Conservation (phyloP, 1,140 invertebrate species). For the Hetaerina americana region DNA sequence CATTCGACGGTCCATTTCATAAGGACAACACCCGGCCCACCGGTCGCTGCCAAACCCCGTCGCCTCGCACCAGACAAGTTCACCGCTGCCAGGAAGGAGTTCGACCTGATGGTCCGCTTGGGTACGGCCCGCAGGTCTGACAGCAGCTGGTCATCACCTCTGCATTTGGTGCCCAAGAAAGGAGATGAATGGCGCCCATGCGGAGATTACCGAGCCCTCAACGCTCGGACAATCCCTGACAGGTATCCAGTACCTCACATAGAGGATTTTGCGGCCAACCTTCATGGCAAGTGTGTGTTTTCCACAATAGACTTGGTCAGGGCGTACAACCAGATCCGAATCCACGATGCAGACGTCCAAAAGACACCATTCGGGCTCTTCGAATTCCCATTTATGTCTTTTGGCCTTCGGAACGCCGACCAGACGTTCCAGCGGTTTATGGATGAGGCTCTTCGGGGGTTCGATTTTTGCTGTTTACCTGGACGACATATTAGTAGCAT, state of each 20-base stretch:
- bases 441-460: constrained; percentile 26
- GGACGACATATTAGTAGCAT: constrained; percentile 26
- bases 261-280: constrained; percentile 22
- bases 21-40: constrained; percentile 19
- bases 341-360: constrained; percentile 18
- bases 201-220: constrained; percentile 27
- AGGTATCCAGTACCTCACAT: constrained; percentile 3
- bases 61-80: constrained; percentile 18
- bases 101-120: constrained; percentile 18
- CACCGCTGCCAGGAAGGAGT: constrained; percentile 15
- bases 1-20: constrained; percentile 20
- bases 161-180: constrained; percentile 24
- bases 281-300: constrained; percentile 23
- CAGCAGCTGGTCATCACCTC: constrained; percentile 26
- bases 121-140: not conserved
- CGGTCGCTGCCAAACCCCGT: constrained; percentile 15
- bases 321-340: constrained; percentile 30
- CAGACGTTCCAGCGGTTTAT: constrained; percentile 37
- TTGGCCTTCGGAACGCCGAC: constrained; percentile 32
- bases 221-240: constrained; percentile 22
- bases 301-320: constrained; percentile 24
- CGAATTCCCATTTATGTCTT: constrained; percentile 26
- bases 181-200: constrained; percentile 20
- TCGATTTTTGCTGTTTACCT: constrained; percentile 30
- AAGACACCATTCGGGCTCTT: no score